Conservation (phyloP, 1,140 invertebrate species). For the Conus ventricosus region DNA sequence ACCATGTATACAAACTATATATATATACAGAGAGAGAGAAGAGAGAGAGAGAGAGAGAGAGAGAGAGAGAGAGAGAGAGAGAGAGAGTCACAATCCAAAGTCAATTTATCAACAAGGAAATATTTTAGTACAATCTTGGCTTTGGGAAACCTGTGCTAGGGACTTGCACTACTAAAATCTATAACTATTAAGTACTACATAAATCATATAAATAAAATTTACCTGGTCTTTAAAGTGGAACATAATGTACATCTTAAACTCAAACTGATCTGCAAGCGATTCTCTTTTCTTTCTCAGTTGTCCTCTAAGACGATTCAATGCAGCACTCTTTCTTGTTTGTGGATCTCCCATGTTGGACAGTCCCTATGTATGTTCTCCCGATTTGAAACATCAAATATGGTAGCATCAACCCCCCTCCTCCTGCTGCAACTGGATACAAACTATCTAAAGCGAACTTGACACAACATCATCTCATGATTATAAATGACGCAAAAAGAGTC, state of each 20-base stretch:
- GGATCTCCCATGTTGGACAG: conserved; percentile 65
- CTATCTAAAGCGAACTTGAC: not conserved
- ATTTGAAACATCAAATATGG: conserved; percentile 5
- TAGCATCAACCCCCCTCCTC: conserved; percentile 24
- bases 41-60: too few relatives aligned
- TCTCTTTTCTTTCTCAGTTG: conserved; percentile 71
- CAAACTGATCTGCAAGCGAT: conserved; percentile 73
- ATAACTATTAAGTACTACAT: too few relatives aligned
- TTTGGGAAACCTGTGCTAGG: too few relatives aligned
- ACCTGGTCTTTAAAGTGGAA: conserved; percentile 74
- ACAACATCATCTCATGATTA: conserved; percentile 13
- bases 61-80: too few relatives aligned
- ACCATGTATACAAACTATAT: too few relatives aligned
- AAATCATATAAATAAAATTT: conserved; percentile 24
- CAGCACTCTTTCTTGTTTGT: conserved; percentile 62
- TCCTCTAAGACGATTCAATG: conserved; percentile 63
- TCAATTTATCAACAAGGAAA: too few relatives aligned
- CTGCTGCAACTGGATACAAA: not conserved
- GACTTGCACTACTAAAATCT: too few relatives aligned
- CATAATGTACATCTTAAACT: conserved; percentile 73
- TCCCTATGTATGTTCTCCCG: not conserved
- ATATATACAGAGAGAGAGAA: too few relatives aligned
- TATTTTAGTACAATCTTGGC: too few relatives aligned
- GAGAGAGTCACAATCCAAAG: too few relatives aligned
- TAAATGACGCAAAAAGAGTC: conserved; percentile 10